Percentiles rank a stretch among this genome's conserved stretches.
Conservation (phyloP, 2,113 vertebrate genomes). For the Peromyscus californicus region DNA sequence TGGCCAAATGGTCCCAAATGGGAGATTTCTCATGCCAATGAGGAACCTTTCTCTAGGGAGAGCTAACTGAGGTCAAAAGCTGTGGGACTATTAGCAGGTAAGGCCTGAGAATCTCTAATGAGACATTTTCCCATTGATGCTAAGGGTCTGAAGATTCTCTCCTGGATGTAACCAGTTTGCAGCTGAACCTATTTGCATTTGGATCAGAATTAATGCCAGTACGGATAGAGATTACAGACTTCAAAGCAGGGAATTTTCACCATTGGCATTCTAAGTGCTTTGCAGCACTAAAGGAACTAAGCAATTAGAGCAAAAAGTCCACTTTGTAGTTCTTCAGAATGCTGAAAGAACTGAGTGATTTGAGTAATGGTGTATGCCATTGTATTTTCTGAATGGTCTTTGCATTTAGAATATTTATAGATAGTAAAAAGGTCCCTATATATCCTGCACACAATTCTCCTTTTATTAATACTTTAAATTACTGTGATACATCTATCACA, state of each 20-base stretch:
- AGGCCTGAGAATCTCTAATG: background rate
- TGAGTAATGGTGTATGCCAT: background rate
- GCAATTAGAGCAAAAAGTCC: background rate
- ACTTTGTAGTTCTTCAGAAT: background rate
- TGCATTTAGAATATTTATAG: conserved; percentile 35
- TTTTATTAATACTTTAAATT: background rate
- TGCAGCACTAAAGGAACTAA: background rate
- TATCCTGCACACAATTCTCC: background rate
- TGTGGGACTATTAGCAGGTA: too few relatives aligned
- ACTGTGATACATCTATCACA: background rate
- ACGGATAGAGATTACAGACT: background rate
- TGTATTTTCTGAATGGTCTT: background rate
- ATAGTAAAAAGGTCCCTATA: background rate
- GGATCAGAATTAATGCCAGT: background rate
- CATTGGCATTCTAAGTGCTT: conserved; percentile 23
- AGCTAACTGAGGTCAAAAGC: background rate
- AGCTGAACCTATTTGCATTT: background rate
- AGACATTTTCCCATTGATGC: too few relatives aligned
- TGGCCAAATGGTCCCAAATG: background rate
- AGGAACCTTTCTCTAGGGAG: too few relatives aligned
- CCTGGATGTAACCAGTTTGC: background rate
- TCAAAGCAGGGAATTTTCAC: background rate
- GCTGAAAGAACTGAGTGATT: background rate
- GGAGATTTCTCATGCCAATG: background rate
- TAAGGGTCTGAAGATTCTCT: background rate